Evolutionary conservation across 2,888 invertebrate species (phyloP).

Genomic region (Coenonympha arcania): DNA sequence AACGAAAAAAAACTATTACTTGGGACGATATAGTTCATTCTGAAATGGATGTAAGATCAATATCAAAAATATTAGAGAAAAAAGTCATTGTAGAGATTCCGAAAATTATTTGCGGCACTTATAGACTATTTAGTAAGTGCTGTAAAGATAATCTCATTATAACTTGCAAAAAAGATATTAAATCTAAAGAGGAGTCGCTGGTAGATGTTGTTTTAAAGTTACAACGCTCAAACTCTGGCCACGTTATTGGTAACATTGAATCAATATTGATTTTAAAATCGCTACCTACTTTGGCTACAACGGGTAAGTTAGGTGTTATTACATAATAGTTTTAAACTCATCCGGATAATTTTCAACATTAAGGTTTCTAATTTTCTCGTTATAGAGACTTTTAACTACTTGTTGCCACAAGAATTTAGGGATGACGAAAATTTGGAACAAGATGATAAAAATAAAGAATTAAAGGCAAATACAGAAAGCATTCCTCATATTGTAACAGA

Average conservation of each 20-base stretch:
- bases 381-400: slow-evolving; percentile 13
- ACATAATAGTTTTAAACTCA: too few species aligned
- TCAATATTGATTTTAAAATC: slow-evolving; percentile 51
- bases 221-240: slow-evolving; percentile 45
- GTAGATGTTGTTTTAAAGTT: slow-evolving; percentile 53
- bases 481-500: neutral
- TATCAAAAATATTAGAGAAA: slow-evolving; percentile 59
- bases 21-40: slow-evolving; percentile 61
- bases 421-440: slow-evolving; percentile 4
- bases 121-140: slow-evolving; percentile 45
- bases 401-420: slow-evolving; percentile 6
- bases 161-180: slow-evolving; percentile 42
- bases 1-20: slow-evolving; percentile 34
- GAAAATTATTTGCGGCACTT: slow-evolving; percentile 50
- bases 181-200: slow-evolving; percentile 34
- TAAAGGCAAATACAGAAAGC: slow-evolving; percentile 10
- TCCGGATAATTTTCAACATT: neutral
- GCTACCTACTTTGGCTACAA: slow-evolving; percentile 20
- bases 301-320: slow-evolving; percentile 28
- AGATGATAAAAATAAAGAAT: slow-evolving; percentile 13
- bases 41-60: slow-evolving; percentile 54
- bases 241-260: slow-evolving; percentile 49
- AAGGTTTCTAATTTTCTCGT: neutral
- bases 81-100: slow-evolving; percentile 58
- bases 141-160: slow-evolving; percentile 49